A percentile compares a stretch with the other conserved stretches of the same genome.
phyloP scores from a whole-genome alignment of 2,888 invertebrate species.

The Erebia palarica region DNA sequence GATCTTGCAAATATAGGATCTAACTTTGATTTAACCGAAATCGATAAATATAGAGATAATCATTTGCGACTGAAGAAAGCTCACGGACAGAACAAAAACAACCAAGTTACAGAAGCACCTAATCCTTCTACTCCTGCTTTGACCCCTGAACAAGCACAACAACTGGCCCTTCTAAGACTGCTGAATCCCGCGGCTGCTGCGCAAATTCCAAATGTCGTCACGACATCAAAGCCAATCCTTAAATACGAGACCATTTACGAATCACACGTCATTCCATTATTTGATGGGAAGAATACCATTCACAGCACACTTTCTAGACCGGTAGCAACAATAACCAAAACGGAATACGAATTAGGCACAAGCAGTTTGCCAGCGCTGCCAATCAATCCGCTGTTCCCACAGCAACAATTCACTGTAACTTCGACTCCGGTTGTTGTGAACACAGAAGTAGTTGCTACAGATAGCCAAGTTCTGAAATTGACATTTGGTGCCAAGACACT shows the following conservation, averaged over 20 bases:
- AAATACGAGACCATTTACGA: slow-evolving; percentile 91
- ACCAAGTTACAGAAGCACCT: slow-evolving; percentile 78
- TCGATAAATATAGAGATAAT: slow-evolving; percentile 85
- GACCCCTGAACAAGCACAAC: slow-evolving; percentile 88
- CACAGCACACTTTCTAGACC: slow-evolving; percentile 91
- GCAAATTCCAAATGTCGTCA: slow-evolving; percentile 87
- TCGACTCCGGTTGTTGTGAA: slow-evolving; percentile 92
- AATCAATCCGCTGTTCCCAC: slow-evolving; percentile 82
- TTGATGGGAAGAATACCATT: slow-evolving; percentile 88
- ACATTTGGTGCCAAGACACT: slow-evolving; percentile 96
- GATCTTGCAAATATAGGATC: slow-evolving; percentile 88
- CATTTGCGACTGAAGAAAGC: slow-evolving; percentile 78
- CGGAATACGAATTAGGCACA: slow-evolving; percentile 89
- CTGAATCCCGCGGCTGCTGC: slow-evolving; percentile 86
- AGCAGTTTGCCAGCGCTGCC: slow-evolving; percentile 85
- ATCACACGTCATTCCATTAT: slow-evolving; percentile 90
- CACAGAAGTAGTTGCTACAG: slow-evolving; percentile 89
- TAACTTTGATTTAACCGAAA: slow-evolving; percentile 87
- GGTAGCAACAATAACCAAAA: slow-evolving; percentile 89
- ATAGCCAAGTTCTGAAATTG: slow-evolving; percentile 91
- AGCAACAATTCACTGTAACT: slow-evolving; percentile 88
- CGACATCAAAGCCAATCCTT: slow-evolving; percentile 89
- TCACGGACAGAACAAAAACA: slow-evolving; percentile 72
- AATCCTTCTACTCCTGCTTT: slow-evolving; percentile 77
- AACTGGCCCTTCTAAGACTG: slow-evolving; percentile 87